Evolutionary conservation across 2,888 invertebrate species (phyloP).

Genomic region (Linyphia triangularis): DNA sequence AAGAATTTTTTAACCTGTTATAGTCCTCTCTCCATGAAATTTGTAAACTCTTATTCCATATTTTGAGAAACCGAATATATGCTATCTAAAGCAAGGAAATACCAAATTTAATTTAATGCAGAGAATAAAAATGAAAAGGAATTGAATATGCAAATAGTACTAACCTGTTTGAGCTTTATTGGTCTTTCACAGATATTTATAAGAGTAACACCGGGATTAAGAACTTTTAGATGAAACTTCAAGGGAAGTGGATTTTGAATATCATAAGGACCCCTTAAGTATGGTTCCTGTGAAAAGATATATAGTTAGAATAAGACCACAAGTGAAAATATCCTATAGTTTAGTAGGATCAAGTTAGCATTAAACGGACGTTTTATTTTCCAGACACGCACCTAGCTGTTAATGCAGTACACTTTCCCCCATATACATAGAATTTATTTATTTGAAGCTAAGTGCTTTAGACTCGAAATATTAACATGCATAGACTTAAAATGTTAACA

Average conservation of each 20-base stretch:
- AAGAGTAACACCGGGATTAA: constrained; percentile 59
- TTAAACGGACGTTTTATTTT: no score
- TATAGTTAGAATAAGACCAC: no score
- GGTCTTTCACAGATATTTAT: constrained; percentile 55
- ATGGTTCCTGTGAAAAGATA: constrained; percentile 33
- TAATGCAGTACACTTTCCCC: no score
- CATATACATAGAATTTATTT: no score
- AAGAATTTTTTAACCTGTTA: constrained; percentile 43
- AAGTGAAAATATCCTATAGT: no score
- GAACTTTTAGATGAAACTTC: constrained; percentile 31
- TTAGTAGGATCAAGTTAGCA: no score
- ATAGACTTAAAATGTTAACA: no score
- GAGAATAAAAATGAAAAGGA: background rate
- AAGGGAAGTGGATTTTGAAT: background rate
- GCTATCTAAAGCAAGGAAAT: constrained; percentile 21
- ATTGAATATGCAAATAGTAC: background rate
- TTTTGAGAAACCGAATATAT: constrained; percentile 36
- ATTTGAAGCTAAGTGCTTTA: no score
- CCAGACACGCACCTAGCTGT: no score
- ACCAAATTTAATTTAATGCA: background rate
- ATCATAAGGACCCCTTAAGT: constrained; percentile 17
- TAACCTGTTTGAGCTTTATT: constrained; percentile 6
- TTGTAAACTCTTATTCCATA: constrained; percentile 40
- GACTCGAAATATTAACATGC: no score
- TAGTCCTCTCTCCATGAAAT: constrained; percentile 53